Conservation (phyloP, 2,113 vertebrate species). For the Paradisaea rubra region DNA sequence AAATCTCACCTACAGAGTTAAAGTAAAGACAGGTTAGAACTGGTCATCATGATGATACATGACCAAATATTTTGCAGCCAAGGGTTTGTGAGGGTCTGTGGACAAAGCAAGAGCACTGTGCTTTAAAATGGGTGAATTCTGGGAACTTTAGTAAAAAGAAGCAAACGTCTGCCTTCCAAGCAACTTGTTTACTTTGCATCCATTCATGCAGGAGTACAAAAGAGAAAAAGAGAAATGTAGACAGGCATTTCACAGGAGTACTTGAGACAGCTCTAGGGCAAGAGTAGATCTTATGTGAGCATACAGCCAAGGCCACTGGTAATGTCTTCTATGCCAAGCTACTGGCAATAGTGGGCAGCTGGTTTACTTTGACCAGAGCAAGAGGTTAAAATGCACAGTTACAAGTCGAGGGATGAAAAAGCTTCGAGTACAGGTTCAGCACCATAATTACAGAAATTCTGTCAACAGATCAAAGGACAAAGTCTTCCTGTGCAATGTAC, state of each 20-base stretch:
- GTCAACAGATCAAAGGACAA: slow-evolving; percentile 63
- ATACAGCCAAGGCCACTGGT: slow-evolving; percentile 67
- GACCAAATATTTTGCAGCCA: slow-evolving; percentile 84
- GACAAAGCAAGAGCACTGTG: slow-evolving; percentile 84
- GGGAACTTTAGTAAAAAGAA: slow-evolving; percentile 78
- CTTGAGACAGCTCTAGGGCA: slow-evolving; percentile 75
- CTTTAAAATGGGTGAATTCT: slow-evolving; percentile 79
- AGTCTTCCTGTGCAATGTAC: slow-evolving; percentile 97
- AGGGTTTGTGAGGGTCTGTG: slow-evolving; percentile 83
- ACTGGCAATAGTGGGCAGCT: slow-evolving; percentile 54
- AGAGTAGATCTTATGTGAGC: slow-evolving; percentile 58
- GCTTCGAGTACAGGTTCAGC: slow-evolving; percentile 69
- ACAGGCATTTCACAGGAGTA: slow-evolving; percentile 98
- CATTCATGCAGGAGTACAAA: slow-evolving; percentile 95
- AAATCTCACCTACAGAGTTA: slow-evolving; percentile 88
- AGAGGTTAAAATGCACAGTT: slow-evolving; percentile 71
- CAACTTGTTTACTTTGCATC: slow-evolving; percentile 93
- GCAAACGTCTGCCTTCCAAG: slow-evolving; percentile 86
- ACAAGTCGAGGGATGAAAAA: slow-evolving; percentile 62
- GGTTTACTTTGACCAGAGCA: slow-evolving; percentile 67
- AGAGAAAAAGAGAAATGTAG: slow-evolving; percentile 76
- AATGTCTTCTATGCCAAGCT: slow-evolving; percentile 53
- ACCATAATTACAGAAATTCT: slow-evolving; percentile 76
- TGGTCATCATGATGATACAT: rapidly evolving
- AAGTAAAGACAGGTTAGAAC: slow-evolving; percentile 36